Evolutionary conservation across 2,797 vertebrate species (phyloP).

Genomic region (Poecilia velifera): DNA sequence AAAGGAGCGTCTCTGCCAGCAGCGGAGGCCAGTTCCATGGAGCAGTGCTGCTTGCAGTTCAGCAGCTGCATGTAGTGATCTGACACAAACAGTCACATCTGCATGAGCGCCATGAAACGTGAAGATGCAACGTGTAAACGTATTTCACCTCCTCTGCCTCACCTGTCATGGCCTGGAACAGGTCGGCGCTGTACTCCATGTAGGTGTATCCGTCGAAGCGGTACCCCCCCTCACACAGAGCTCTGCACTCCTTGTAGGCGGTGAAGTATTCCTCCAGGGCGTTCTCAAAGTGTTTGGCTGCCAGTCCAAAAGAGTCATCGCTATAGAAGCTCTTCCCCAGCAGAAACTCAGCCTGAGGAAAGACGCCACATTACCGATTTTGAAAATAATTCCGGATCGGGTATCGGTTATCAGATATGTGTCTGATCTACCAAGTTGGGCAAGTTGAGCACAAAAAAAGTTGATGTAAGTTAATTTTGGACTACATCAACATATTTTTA

Average conservation of each 20-base stretch:
- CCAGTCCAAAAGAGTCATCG: slow-evolving; percentile 80
- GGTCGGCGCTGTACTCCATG: slow-evolving; percentile 94
- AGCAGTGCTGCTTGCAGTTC: slow-evolving; percentile 93
- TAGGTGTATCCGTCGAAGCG: slow-evolving; percentile 96
- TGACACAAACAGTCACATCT: slow-evolving; percentile 65
- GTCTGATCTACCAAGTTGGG: too few relatives aligned
- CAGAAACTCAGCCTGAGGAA: slow-evolving; percentile 84
- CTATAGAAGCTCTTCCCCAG: slow-evolving; percentile 88
- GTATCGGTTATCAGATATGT: too few relatives aligned
- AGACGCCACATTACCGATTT: neutral
- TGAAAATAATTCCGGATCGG: too few relatives aligned
- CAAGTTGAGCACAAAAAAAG: too few relatives aligned
- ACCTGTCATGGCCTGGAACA: slow-evolving; percentile 94
- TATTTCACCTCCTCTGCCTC: neutral
- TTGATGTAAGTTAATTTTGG: too few relatives aligned
- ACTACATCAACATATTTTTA: too few relatives aligned
- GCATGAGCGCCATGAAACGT: neutral
- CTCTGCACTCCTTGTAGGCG: slow-evolving; percentile 85
- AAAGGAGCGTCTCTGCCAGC: slow-evolving; percentile 84
- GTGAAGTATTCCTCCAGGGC: slow-evolving; percentile 85
- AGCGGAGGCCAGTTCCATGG: slow-evolving; percentile 84
- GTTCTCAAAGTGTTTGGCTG: slow-evolving; percentile 86
- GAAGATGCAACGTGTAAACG: too few relatives aligned
- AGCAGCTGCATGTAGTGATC: slow-evolving; percentile 94
- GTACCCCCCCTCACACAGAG: slow-evolving; percentile 90